A percentile compares a stretch with the other conserved stretches of the same genome.
These are phyloP conservation scores for Anthoscopus minutus DNA, from an alignment of 2,113 vertebrate species.

Conservation along the genomic window DNA sequence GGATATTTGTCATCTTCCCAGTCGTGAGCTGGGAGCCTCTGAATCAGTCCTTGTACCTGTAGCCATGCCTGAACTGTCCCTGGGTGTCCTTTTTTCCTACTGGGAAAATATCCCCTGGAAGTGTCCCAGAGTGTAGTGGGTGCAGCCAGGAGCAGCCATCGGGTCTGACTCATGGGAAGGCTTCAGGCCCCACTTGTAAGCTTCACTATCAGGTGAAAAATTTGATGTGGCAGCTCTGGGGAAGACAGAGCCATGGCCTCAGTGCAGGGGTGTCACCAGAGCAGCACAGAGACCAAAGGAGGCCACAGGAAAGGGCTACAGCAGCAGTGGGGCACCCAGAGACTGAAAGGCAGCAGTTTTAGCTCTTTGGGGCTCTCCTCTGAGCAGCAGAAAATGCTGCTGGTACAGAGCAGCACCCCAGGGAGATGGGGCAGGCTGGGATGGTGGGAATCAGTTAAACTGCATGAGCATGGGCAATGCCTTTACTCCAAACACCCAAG, in stretches of 20 bases:
- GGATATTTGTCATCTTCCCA: neutral
- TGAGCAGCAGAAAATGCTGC: neutral
- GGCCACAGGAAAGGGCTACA: neutral
- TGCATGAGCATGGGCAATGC: rapidly evolving
- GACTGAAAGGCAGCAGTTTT: neutral
- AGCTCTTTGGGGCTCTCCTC: neutral
- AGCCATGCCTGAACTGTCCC: neutral
- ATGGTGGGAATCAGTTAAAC: neutral
- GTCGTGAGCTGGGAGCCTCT: neutral
- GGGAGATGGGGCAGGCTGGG: neutral
- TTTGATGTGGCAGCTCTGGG: neutral
- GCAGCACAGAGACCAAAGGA: neutral
- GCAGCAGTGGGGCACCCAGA: neutral
- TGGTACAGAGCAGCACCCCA: neutral
- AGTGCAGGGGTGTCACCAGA: neutral
- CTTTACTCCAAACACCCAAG: neutral
- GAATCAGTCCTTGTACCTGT: neutral
- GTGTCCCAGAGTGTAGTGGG: neutral
- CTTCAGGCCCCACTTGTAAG: neutral
- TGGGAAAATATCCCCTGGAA: neutral
- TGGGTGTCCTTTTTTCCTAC: neutral
- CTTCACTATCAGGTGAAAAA: neutral
- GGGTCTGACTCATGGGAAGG: neutral
- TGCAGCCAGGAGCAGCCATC: neutral
- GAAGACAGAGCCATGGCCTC: neutral